These are phyloP conservation scores for Temnothorax longispinosus DNA, from an alignment of 1,140 invertebrate species.

Conservation along the genomic window DNA sequence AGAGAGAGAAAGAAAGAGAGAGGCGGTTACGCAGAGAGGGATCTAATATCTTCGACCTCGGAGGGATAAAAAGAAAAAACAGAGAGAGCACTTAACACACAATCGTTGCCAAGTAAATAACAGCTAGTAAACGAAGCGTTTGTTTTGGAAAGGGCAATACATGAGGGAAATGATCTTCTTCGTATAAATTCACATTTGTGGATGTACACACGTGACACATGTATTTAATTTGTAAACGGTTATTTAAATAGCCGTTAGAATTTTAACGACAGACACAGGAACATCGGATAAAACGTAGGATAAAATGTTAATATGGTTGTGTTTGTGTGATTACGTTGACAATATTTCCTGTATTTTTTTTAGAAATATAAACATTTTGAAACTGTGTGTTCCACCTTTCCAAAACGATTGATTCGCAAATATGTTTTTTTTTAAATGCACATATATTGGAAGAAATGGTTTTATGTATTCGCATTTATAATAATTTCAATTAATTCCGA, in stretches of 20 bases:
- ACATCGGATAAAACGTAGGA: background rate
- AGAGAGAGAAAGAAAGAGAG: background rate
- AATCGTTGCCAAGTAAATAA: constrained; percentile 39
- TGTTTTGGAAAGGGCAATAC: constrained; percentile 12
- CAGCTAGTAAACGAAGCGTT: background rate
- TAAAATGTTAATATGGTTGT: constrained; percentile 3
- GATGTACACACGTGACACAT: background rate
- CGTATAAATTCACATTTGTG: background rate
- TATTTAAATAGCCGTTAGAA: background rate
- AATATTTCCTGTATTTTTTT: background rate
- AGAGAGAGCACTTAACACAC: constrained; percentile 26
- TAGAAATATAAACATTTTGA: background rate
- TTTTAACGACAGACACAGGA: background rate
- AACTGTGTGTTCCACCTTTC: background rate
- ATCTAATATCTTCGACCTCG: background rate
- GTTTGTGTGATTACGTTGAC: background rate
- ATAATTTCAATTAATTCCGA: background rate
- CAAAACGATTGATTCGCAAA: constrained; percentile 2
- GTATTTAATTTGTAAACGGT: background rate
- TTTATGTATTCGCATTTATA: background rate
- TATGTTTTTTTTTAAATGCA: background rate
- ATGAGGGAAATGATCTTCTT: background rate
- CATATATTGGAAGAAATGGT: background rate
- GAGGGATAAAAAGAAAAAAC: constrained; percentile 7
- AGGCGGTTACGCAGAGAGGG: background rate